Evolutionary conservation across 2,797 vertebrate genomes (phyloP), one percentile per base, ranked within the genome.

Genomic region (Sebastes vulpes): DNA sequence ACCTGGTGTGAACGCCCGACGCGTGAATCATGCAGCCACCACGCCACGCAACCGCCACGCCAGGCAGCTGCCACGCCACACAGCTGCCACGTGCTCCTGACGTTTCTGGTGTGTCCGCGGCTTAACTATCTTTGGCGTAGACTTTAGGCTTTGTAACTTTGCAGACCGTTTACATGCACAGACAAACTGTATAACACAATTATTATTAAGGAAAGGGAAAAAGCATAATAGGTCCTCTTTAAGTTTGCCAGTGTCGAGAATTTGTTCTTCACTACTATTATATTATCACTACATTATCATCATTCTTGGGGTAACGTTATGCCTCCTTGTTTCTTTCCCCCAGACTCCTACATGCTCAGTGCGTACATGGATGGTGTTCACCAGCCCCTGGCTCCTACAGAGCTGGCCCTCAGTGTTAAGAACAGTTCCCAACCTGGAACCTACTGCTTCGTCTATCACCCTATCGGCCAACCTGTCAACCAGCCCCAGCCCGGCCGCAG

Each of bases 361-460:
- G 38, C 93, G 31, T 92, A 76, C 18, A 79, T 81, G 11, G 81
- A 94, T 5, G 90, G 72, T 0, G 82, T 93, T 18, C 95, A 92
- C 65, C 92, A 93, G 86, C 93, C 92, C 57, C 88, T 99, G 71
- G 94, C 92, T 1, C 94, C 96, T 0, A 91, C 97, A 9, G 97
- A 98, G n/a, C 89, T 97, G 70, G 98, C 98, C 3, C 96, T 99
- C 68, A 89, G 79, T 20, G 95, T 99, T 75, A 99, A 99, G 93
- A 95, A 94, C 67, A 94, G 89, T 21, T 93, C 98, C 70, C 95
- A 97, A 65, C 97, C 97, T 7, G 96, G 96, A 80, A 95, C 96
- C 77, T 99, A 97, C 92, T 95, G 96, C 91, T 99, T 99, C 20
- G 94, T 99, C 90, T 99, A 97, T 92, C 97, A 97, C 87, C 96